phyloP scores from a whole-genome alignment of 92 coral and sea anemone species.

The Scolanthus callimorphus region DNA sequence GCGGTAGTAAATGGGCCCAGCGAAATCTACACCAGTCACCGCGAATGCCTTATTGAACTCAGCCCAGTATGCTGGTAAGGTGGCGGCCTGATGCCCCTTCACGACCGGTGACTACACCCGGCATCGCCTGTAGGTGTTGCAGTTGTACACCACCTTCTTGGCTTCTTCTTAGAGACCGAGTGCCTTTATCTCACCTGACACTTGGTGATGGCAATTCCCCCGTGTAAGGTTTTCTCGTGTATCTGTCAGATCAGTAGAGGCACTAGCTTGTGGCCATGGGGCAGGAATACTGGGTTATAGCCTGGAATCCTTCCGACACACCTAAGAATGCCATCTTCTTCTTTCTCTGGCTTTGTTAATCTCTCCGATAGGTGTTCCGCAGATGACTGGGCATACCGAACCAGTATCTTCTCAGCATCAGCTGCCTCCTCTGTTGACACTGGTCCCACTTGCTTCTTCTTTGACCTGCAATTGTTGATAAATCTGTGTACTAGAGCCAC shows the following conservation, averaged over 20 bases:
- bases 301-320: no score
- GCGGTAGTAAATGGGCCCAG: no score
- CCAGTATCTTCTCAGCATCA: constrained; percentile 15
- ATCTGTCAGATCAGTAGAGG: no score
- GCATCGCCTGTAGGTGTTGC: constrained; percentile 40
- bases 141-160: constrained; percentile 21
- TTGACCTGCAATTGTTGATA: no score
- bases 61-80: no score
- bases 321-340: no score
- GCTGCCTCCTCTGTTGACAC: constrained; percentile 21
- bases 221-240: no score
- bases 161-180: constrained; percentile 42
- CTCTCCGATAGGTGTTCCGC: constrained; percentile 4
- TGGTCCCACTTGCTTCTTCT: constrained; percentile 26
- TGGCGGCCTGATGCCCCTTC: constrained; percentile 4
- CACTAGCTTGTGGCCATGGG: no score
- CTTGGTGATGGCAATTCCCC: no score
- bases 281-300: no score
- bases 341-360: constrained; percentile 1
- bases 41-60: no score
- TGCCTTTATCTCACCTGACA: constrained; percentile 30
- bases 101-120: constrained; percentile 15
- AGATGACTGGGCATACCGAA: constrained; percentile 10
- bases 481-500: neutral
- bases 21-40: no score